phyloP scores from a whole-genome alignment of 1,140 invertebrate genomes.

The Dreissena rostriformis region DNA sequence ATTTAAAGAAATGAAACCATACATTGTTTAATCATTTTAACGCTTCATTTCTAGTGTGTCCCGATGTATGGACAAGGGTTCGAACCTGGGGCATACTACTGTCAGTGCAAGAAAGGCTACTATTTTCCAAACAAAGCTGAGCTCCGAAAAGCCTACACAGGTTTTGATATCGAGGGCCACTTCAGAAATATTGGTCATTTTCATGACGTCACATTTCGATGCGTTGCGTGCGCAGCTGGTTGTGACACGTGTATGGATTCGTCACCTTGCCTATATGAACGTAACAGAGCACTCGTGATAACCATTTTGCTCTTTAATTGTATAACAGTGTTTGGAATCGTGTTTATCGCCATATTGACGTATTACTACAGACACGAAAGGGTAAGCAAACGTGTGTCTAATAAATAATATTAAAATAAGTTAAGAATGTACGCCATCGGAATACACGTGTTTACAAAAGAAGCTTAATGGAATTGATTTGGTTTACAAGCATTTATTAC shows the following conservation, averaged over 20 bases:
- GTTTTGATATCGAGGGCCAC: conserved; percentile 88
- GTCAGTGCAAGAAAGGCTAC: conserved; percentile 88
- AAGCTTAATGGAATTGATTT: too few relatives aligned
- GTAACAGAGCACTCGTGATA: conserved; percentile 93
- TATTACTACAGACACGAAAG: conserved; percentile 85
- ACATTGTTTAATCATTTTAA: too few relatives aligned
- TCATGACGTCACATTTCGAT: conserved; percentile 83
- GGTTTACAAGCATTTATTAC: too few relatives aligned
- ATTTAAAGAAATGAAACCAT: too few relatives aligned
- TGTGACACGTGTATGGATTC: conserved; percentile 89
- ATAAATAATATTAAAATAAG: background rate
- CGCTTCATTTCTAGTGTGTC: conserved; percentile 81
- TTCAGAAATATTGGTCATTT: conserved; percentile 82
- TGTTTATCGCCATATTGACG: conserved; percentile 89
- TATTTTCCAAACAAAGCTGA: conserved; percentile 85
- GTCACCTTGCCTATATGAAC: conserved; percentile 90
- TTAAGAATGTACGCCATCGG: too few relatives aligned
- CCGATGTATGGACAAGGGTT: conserved; percentile 85
- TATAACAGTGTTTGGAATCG: conserved; percentile 88
- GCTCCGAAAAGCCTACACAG: conserved; percentile 88
- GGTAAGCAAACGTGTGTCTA: conserved; percentile 56
- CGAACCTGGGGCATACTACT: conserved; percentile 90
- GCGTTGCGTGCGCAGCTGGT: conserved; percentile 87
- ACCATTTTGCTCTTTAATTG: conserved; percentile 90
- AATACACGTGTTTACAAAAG: too few relatives aligned